phyloP scores from a whole-genome alignment of 2,888 invertebrate species.

The Ptychoptera albimana region DNA sequence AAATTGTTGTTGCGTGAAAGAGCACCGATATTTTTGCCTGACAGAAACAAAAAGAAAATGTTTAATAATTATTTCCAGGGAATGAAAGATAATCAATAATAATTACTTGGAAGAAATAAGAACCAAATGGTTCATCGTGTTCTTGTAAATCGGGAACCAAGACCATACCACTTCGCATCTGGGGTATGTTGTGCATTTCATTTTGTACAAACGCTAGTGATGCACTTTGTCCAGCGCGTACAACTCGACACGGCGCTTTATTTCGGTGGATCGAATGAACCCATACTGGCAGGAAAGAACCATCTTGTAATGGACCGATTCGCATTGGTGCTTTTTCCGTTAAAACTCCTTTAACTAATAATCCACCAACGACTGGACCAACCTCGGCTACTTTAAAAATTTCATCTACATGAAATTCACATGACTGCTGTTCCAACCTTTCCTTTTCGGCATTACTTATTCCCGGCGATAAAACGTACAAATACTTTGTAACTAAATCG shows the following conservation, averaged over 20 bases:
- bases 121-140: constrained; percentile 36
- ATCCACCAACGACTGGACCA: constrained; percentile 72
- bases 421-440: constrained; percentile 52
- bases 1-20: constrained; percentile 73
- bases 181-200: constrained; percentile 27
- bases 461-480: constrained; percentile 65
- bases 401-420: constrained; percentile 89
- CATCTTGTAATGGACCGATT: constrained; percentile 61
- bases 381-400: constrained; percentile 73
- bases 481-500: constrained; percentile 66
- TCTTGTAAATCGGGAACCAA: constrained; percentile 39
- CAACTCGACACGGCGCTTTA: constrained; percentile 74
- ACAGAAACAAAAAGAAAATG: constrained; percentile 27
- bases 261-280: constrained; percentile 84
- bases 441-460: constrained; percentile 47
- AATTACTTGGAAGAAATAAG: constrained; percentile 43
- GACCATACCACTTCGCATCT: constrained; percentile 72
- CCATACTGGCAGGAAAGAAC: constrained; percentile 57
- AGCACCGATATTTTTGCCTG: constrained; percentile 80
- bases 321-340: constrained; percentile 67
- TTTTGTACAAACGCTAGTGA: constrained; percentile 46
- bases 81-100: constrained; percentile 1
- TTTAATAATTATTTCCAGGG: constrained; percentile 5
- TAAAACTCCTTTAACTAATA: constrained; percentile 70
- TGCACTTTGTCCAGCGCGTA: constrained; percentile 82